Conservation (phyloP, 2,888 invertebrate genomes). For the Candidula unifasciata region DNA sequence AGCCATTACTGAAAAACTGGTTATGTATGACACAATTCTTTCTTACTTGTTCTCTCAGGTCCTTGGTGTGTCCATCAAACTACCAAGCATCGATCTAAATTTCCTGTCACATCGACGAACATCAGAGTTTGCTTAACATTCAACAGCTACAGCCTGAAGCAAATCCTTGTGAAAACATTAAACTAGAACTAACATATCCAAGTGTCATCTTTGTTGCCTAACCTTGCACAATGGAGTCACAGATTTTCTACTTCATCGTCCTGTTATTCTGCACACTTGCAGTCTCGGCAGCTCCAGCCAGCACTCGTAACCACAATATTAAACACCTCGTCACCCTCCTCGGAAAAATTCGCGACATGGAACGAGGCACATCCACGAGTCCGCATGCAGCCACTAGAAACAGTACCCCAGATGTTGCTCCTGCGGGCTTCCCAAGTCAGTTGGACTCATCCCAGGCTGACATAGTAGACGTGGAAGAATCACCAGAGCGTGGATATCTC, state of each 20-base stretch:
- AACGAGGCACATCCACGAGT: neutral
- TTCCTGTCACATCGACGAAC: too few species aligned
- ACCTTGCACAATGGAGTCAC: slow-evolving; percentile 31
- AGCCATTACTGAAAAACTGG: too few species aligned
- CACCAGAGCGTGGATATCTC: slow-evolving; percentile 2
- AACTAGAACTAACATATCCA: too few species aligned
- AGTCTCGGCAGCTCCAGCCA: slow-evolving; percentile 26
- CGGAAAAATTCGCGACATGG: slow-evolving; percentile 46
- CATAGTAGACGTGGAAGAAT: neutral
- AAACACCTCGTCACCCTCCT: slow-evolving; percentile 45
- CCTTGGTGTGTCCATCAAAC: too few species aligned
- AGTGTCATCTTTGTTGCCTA: too few species aligned
- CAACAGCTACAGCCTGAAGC: too few species aligned
- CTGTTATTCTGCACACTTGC: slow-evolving; percentile 45
- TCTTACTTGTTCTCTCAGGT: too few species aligned
- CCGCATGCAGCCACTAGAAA: neutral
- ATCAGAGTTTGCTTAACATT: too few species aligned
- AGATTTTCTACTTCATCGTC: slow-evolving; percentile 15
- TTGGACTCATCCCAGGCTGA: neutral
- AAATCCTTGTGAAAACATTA: too few species aligned
- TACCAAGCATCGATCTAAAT: too few species aligned
- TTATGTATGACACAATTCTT: too few species aligned
- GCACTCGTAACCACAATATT: slow-evolving; percentile 1
- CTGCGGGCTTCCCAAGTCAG: neutral
- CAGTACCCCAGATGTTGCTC: neutral